phyloP scores from a whole-genome alignment of 2,888 invertebrate genomes.

The Cephus spinipes region DNA sequence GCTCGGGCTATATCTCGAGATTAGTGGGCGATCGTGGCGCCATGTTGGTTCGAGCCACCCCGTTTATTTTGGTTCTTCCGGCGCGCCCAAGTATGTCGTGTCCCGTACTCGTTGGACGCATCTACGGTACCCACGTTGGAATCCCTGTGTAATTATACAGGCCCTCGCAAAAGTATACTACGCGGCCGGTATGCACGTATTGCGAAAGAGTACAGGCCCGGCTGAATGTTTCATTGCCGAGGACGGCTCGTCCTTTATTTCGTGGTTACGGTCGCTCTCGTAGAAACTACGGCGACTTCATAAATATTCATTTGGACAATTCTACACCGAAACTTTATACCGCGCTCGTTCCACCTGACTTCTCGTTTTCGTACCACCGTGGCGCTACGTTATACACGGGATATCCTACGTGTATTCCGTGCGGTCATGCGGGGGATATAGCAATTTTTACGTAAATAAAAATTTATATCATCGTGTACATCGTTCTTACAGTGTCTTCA shows the following conservation, averaged over 20 bases:
- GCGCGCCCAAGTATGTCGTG: constrained; percentile 30
- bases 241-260: too few relatives aligned
- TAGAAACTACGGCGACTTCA: neutral
- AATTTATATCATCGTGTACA: neutral
- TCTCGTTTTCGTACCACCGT: too few relatives aligned
- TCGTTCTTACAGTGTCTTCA: neutral
- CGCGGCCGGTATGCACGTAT: too few relatives aligned
- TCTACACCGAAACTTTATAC: neutral
- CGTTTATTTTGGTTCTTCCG: constrained; percentile 36
- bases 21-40: too few relatives aligned
- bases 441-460: neutral
- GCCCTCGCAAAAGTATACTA: too few relatives aligned
- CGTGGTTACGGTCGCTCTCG: too few relatives aligned
- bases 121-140: constrained; percentile 5
- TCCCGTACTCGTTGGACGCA: constrained; percentile 7
- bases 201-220: too few relatives aligned
- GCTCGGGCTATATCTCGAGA: too few relatives aligned
- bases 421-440: neutral
- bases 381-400: too few relatives aligned
- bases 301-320: neutral
- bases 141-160: too few relatives aligned
- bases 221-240: too few relatives aligned
- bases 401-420: neutral
- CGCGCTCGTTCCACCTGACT: neutral
- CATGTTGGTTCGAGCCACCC: neutral